Evolutionary conservation across 1,140 invertebrate species (phyloP).

Genomic region (Drosophila yakuba): DNA sequence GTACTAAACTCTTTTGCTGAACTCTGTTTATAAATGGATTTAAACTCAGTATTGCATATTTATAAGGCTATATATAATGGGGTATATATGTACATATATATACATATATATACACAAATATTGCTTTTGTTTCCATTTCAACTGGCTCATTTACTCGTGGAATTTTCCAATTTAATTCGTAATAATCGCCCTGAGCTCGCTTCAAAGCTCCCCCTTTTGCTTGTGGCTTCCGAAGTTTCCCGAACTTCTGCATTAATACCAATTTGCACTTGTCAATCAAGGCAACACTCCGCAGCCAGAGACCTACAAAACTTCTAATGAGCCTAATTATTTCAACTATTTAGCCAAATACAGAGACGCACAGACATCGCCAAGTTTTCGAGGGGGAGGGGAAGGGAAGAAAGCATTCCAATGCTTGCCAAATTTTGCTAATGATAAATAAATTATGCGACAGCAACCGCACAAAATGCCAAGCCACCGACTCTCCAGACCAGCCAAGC

Average conservation of each 20-base stretch:
- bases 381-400: background rate
- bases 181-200: background rate
- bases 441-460: slow-evolving; percentile 75
- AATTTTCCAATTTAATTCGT: slow-evolving; percentile 7
- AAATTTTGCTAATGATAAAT: slow-evolving; percentile 82
- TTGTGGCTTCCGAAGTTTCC: slow-evolving; percentile 23
- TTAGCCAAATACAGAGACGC: slow-evolving; percentile 56
- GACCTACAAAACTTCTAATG: slow-evolving; percentile 62
- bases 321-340: slow-evolving; percentile 78
- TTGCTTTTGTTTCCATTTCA: background rate
- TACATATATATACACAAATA: background rate
- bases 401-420: slow-evolving; percentile 59
- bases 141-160: slow-evolving; percentile 2
- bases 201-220: background rate
- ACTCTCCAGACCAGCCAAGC: background rate
- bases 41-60: background rate
- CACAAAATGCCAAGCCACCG: slow-evolving; percentile 50
- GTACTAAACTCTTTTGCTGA: background rate
- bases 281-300: slow-evolving; percentile 15
- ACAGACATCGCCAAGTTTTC: slow-evolving; percentile 2
- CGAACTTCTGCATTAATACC: slow-evolving; percentile 43
- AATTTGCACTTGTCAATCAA: slow-evolving; percentile 56
- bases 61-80: background rate
- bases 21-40: background rate
- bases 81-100: too few relatives aligned